phyloP scores from a whole-genome alignment of 2,888 invertebrate species.

The Portevinia maculata region DNA sequence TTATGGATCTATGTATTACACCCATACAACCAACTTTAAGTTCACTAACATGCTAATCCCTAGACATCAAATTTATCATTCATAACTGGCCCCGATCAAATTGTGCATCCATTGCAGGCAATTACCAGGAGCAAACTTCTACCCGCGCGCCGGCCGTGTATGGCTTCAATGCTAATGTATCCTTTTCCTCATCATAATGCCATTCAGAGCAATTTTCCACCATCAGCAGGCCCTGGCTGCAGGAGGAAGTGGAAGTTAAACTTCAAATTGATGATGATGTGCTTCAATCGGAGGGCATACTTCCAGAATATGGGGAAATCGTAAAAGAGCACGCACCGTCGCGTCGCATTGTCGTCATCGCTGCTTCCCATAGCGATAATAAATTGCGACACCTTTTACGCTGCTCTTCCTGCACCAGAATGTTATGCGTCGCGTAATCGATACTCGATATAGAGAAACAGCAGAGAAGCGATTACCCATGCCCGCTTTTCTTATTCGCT shows the following conservation, averaged over 20 bases:
- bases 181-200: slow-evolving; percentile 40
- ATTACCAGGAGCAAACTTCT: slow-evolving; percentile 40
- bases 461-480: slow-evolving; percentile 57
- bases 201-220: slow-evolving; percentile 47
- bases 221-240: slow-evolving; percentile 21
- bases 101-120: slow-evolving; percentile 28
- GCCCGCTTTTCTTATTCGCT: slow-evolving; percentile 7
- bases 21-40: too few relatives aligned
- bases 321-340: slow-evolving; percentile 71
- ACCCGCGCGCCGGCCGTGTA: slow-evolving; percentile 37
- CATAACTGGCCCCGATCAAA: slow-evolving; percentile 16
- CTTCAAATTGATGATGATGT: slow-evolving; percentile 67
- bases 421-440: slow-evolving; percentile 63
- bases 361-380: slow-evolving; percentile 65
- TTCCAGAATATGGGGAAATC: slow-evolving; percentile 55
- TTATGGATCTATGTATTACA: too few relatives aligned
- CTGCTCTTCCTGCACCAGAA: slow-evolving; percentile 57
- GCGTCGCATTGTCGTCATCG: slow-evolving; percentile 26
- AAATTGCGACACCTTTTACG: slow-evolving; percentile 70
- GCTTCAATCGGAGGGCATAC: slow-evolving; percentile 29
- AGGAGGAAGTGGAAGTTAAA: slow-evolving; percentile 68
- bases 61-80: too few relatives aligned
- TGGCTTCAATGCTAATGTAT: slow-evolving; percentile 59
- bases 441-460: slow-evolving; percentile 52
- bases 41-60: too few relatives aligned